Base-by-base conservation (phyloP, 1,140 invertebrate genomes). In the Polypedilum pembai region DNA sequence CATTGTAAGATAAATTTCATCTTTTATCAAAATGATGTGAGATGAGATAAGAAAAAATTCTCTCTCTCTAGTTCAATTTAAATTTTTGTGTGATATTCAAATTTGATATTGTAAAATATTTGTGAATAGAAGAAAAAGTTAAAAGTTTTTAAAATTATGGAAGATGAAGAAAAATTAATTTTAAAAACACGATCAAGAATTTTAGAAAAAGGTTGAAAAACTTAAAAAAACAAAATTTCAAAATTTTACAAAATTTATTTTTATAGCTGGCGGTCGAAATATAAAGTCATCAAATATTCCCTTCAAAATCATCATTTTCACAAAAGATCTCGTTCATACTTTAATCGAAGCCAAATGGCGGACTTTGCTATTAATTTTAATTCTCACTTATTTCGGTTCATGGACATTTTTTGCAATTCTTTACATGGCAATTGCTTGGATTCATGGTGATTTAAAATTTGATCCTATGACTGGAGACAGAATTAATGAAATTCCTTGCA, bases 401-500 rank as follows among this genome's bases (percentile, higher is more conserved):
- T 56, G 45, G 45, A 56, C 45, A 56, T 56, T 56, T n/a, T 56
- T 69, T 69, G 66, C 0, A 3, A 17, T 17, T 7, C 7, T 73
- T 41, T 73, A 33, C 8, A 40, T 40, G 15, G 10, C 40, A 15
- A 73, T 73, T 41, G 73, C 73, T 1, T 40, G 4, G n/a, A 33
- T 24, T 18, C 73, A 73, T 18, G 73, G 73, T 7, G 73, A 73
- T 73, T 17, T 73, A 17, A 12, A 12, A 5, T 40, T 73, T 8
- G 24, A 73, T 73, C 10, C 10, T n/a, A 12, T 41, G 3, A 40
- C 73, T 40, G 73, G 73, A 8, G 24, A 73, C 1, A 7, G 73
- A 40, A 40, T 73, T 8, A 56, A n/a, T 56, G 40, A 17, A 12
- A 24, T 40, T 73, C 90, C 90, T 0, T 94, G 91, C 77, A 86